Evolutionary conservation across 2,888 invertebrate species (phyloP).

Genomic region (Ptilodon capucinus): DNA sequence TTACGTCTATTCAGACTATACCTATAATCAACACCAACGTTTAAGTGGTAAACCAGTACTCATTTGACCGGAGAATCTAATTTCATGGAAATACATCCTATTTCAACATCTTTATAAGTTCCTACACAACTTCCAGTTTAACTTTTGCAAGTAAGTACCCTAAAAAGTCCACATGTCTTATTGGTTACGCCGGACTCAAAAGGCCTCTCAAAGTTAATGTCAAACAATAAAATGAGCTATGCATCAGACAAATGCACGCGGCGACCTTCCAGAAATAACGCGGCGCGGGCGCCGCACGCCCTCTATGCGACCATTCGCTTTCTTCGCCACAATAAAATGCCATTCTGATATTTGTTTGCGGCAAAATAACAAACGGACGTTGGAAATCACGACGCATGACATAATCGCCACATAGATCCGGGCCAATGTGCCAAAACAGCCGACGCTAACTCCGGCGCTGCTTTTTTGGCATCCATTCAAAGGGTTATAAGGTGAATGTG

Average conservation of each 20-base stretch:
- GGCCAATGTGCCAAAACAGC: constrained; percentile 72
- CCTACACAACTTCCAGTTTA: no score
- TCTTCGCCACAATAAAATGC: constrained; percentile 56
- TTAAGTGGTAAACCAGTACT: no score
- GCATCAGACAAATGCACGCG: constrained; percentile 39
- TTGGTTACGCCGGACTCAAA: no score
- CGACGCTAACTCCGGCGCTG: constrained; percentile 51
- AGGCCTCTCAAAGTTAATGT: no score
- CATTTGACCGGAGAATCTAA: no score
- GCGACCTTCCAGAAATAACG: constrained; percentile 66
- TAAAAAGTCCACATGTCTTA: no score
- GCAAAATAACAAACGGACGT: constrained; percentile 61
- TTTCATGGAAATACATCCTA: no score
- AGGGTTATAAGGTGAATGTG: constrained; percentile 77
- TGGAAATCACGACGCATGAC: constrained; percentile 71
- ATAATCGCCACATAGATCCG: constrained; percentile 77
- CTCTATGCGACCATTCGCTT: constrained; percentile 34
- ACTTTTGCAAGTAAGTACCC: no score
- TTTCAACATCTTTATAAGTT: no score
- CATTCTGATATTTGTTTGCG: constrained; percentile 52
- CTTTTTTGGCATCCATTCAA: constrained; percentile 74
- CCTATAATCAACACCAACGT: no score
- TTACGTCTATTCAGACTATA: not conserved
- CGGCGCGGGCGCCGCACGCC: constrained; percentile 23
- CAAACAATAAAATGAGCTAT: constrained; percentile 28